Base-by-base conservation (phyloP, 2,113 vertebrate genomes). In the Illadopsis cleaveri region DNA sequence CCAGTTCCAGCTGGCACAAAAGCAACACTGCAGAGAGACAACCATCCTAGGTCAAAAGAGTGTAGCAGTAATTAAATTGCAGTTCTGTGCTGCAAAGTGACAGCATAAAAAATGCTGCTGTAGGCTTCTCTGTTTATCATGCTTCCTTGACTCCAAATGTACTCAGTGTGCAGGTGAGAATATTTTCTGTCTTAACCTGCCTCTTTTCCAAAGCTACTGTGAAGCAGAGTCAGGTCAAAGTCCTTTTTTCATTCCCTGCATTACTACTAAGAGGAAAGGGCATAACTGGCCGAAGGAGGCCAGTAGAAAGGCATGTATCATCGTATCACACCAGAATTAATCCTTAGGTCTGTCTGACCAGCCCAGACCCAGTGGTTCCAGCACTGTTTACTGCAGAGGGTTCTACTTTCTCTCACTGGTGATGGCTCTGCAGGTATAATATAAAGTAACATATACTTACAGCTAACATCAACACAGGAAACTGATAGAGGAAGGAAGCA, bases 341-440 rank as follows among this genome's bases (percentile, higher is more conserved):
- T 37, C 58, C 28, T 53, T 4, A 30, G 31, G 21, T 61, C 33
- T 73, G 30, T 61, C 50, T 70, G 50, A 70, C 23, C n/a, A 88
- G 58, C 23, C 25, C 0, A 0, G 58, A 53, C 6, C 9, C 18
- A 12, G 42, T n/a, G 37, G 38, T 72, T 79, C 24, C 40, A 61
- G 45, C 50, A 17, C 12, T 31, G 37, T 42, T 77, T 48, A 30
- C 31, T 62, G 17, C 18, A 76, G 75, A 75, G 62, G 5, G 18
- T 58, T 71, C 57, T 81, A 10, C 65, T 60, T 18, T 3, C 15
- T 33, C 1, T 35, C 42, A 18, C 48, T 54, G 44, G 35, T 35
- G 33, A 54, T 66, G n/a, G 40, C 38, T 86, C 60, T 90, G 69
- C 60, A 81, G 57, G 44, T 51, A 4, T n/a, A 81, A 66, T 8